These are phyloP conservation scores for Protonemura montana DNA, from an alignment of 2,888 invertebrate genomes.

Conservation along the genomic window DNA sequence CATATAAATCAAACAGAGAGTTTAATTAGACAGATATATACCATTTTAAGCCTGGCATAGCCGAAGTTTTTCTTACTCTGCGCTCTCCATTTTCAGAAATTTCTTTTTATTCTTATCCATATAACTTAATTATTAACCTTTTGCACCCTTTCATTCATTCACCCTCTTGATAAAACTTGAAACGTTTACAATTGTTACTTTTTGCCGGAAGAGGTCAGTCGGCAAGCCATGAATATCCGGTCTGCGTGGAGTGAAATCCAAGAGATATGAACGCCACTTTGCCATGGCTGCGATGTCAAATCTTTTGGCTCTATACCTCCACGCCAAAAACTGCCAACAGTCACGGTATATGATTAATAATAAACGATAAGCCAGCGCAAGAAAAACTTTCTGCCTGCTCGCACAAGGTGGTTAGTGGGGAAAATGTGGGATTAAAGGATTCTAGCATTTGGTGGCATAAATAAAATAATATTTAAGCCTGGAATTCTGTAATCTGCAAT, in stretches of 20 bases:
- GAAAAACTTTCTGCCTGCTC: not conserved
- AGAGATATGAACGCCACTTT: not conserved
- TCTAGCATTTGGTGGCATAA: not conserved
- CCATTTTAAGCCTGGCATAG: not conserved
- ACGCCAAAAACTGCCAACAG: conserved; percentile 16
- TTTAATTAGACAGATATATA: not conserved
- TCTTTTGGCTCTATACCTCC: conserved; percentile 15
- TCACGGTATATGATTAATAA: conserved; percentile 26
- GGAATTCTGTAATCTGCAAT: conserved; percentile 19
- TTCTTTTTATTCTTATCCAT: conserved; percentile 12
- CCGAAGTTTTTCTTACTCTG: not conserved
- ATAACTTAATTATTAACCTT: conserved; percentile 21
- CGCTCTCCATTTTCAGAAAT: not conserved
- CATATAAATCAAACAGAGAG: not conserved
- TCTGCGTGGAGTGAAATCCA: conserved; percentile 3
- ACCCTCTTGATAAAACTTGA: not conserved
- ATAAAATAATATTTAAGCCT: conserved; percentile 21
- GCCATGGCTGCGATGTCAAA: not conserved
- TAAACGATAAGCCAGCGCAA: conserved; percentile 18
- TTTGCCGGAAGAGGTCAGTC: conserved; percentile 17
- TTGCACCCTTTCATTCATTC: conserved; percentile 7
- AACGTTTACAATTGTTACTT: not conserved
- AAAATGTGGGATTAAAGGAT: conserved; percentile 27
- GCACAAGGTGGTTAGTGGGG: not conserved
- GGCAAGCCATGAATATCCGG: conserved; percentile 16